Conservation (phyloP, 2,888 invertebrate species). For the Rhagium mordax region DNA sequence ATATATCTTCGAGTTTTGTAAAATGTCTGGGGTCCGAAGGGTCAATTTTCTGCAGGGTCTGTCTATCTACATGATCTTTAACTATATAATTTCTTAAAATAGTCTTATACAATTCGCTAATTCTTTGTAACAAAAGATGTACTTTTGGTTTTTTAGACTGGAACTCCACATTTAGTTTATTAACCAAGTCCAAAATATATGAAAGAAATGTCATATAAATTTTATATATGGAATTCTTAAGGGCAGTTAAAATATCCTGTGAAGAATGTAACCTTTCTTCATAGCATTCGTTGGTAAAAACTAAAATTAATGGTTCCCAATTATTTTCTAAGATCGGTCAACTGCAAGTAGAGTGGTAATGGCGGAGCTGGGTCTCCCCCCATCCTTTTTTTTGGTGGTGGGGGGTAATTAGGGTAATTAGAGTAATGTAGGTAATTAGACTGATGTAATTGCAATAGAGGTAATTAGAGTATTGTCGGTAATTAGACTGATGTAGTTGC, state of each 20-base stretch:
- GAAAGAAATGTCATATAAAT: constrained; percentile 38
- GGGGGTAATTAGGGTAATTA: too few species aligned
- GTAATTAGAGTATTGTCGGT: too few species aligned
- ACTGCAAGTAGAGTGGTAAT: too few species aligned
- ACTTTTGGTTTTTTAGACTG: constrained; percentile 33
- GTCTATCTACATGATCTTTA: constrained; percentile 24
- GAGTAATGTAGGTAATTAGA: too few species aligned
- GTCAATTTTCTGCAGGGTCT: constrained; percentile 16
- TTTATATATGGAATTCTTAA: constrained; percentile 20
- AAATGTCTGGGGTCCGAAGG: constrained; percentile 7
- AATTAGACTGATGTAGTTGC: too few species aligned
- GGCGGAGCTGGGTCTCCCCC: too few species aligned
- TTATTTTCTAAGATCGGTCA: not conserved
- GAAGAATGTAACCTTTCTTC: constrained; percentile 19
- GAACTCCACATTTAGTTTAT: constrained; percentile 19
- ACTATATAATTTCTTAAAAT: constrained; percentile 33
- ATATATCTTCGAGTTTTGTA: constrained; percentile 15
- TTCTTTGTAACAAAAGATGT: constrained; percentile 23
- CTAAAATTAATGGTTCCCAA: constrained; percentile 14
- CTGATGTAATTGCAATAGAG: too few species aligned
- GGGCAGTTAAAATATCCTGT: not conserved
- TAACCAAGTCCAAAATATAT: constrained; percentile 39
- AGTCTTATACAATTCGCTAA: constrained; percentile 28
- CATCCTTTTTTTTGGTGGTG: too few species aligned
- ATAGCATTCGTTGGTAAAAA: constrained; percentile 16